Evolutionary conservation across 2,797 vertebrate species (phyloP), one percentile per base, ranked within the genome.

Genomic region (Gymnothorax reevesii): DNA sequence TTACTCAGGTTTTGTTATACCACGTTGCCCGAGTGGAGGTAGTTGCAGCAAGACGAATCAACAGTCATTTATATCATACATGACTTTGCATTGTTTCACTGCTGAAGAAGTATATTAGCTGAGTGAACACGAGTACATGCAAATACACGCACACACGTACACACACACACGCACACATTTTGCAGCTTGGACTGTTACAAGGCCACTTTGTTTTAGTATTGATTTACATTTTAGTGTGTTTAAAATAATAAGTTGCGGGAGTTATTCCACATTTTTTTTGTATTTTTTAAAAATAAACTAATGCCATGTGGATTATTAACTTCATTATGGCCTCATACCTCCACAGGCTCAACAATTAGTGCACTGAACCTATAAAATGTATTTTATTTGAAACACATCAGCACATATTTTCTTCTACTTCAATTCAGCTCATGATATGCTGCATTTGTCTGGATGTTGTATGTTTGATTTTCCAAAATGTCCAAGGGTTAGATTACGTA

Each of bases 351-450:
- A 22, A 77, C n/a, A 12, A 25, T 85, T 57, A 85, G 64, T 84
- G 64, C 71, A 71, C 25, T n/a, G 9, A 13, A 55, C 13, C 49
- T 57, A 54, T 4, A 73, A 55, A 25, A 55, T 84, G 33, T 9
- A 57, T 49, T 52, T 84, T 66, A 73, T 3, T 15, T 4, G 83
- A 84, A 84, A 73, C 62, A 25, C 64, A 57, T 22, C 54, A 49
- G 13, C 83, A n/a, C 83, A 42, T 22, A 42, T 69, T 42, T 84
- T 69, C n/a, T 84, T 52, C 73, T 66, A 52, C 66, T 42, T 73
- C 8, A 84, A 84, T 73, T 71, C 62, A 71, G 69, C 71, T 57
- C 71, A 84, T 73, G 73, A 5, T 73, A 25, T 84, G 42, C 55
- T 73, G 54, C 64, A 55, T n/a, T 42, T 55, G 52, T 52, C 84